These are phyloP conservation scores for Eucidaris tribuloides DNA, from an alignment of 35 echinoderm and acorn worm species.

Conservation along the genomic window DNA sequence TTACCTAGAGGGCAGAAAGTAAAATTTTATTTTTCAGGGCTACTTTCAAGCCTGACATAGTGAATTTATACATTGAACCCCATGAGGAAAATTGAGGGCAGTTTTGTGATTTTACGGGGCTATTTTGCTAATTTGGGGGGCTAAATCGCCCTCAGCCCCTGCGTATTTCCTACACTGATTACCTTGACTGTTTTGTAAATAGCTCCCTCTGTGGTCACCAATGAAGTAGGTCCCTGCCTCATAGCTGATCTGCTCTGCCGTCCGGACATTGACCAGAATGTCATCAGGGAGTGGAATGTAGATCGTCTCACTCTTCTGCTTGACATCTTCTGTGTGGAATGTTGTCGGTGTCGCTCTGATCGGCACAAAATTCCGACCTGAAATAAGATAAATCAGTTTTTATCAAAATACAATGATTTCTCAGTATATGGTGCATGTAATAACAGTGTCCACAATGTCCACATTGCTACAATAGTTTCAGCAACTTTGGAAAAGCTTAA, in stretches of 20 bases:
- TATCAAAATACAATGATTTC: too few species aligned
- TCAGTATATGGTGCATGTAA: too few species aligned
- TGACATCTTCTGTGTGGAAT: slow-evolving; percentile 71
- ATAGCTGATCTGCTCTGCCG: slow-evolving; percentile 73
- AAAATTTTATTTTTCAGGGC: too few species aligned
- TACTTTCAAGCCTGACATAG: neutral
- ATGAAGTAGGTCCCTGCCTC: slow-evolving; percentile 57
- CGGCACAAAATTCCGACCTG: slow-evolving; percentile 76
- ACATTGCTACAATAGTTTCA: neutral
- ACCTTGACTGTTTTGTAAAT: slow-evolving; percentile 52
- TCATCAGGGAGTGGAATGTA: slow-evolving; percentile 59
- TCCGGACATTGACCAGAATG: slow-evolving; percentile 64
- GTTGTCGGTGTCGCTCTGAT: slow-evolving; percentile 36
- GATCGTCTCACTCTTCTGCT: slow-evolving; percentile 67
- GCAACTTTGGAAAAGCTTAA: neutral
- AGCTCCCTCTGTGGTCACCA: slow-evolving; percentile 53
- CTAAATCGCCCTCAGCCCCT: too few species aligned
- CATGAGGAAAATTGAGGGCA: too few species aligned
- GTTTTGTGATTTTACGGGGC: too few species aligned
- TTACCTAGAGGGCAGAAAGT: too few species aligned
- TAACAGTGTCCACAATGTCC: neutral
- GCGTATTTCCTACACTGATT: too few species aligned
- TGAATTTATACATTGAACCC: neutral
- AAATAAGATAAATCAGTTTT: neutral
- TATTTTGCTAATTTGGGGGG: too few species aligned